Evolutionary conservation across 2,888 invertebrate species (phyloP).

Genomic region (Oscheius sp.): DNA sequence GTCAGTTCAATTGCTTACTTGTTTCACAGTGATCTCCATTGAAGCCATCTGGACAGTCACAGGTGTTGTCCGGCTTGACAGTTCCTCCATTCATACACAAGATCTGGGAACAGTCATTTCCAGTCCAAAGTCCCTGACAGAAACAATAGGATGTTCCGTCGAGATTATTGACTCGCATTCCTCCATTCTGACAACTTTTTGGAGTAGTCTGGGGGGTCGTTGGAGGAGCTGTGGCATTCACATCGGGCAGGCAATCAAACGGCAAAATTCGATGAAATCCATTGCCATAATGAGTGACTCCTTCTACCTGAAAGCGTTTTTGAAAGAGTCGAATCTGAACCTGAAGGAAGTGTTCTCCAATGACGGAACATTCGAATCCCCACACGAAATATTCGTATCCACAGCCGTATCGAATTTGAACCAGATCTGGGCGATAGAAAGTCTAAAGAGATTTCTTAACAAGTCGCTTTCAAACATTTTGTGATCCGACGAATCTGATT

Average conservation of each 20-base stretch:
- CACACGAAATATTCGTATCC: conserved; percentile 49
- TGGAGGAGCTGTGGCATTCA: conserved; percentile 1
- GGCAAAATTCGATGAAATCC: conserved; percentile 50
- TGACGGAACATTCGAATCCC: conserved; percentile 41
- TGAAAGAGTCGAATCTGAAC: background rate
- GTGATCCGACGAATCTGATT: conserved; percentile 36
- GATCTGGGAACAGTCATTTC: conserved; percentile 41
- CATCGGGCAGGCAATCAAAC: conserved; percentile 47
- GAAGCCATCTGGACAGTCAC: conserved; percentile 48
- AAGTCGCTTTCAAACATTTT: conserved; percentile 28
- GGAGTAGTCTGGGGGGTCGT: background rate
- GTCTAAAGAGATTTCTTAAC: conserved; percentile 28
- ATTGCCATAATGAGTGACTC: conserved; percentile 45
- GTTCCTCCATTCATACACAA: conserved; percentile 54
- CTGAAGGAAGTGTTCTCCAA: conserved; percentile 17
- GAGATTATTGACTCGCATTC: conserved; percentile 39
- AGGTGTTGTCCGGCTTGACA: conserved; percentile 29
- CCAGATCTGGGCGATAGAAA: conserved; percentile 35
- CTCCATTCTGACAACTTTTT: conserved; percentile 47
- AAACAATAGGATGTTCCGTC: conserved; percentile 45
- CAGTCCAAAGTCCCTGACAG: conserved; percentile 47
- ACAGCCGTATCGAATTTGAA: conserved; percentile 50
- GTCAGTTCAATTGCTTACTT: conserved; percentile 13
- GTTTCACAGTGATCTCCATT: conserved; percentile 53
- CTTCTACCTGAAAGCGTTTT: conserved; percentile 23